Base-by-base conservation (phyloP, 2,113 vertebrate species). In the Microtus oregoni region DNA sequence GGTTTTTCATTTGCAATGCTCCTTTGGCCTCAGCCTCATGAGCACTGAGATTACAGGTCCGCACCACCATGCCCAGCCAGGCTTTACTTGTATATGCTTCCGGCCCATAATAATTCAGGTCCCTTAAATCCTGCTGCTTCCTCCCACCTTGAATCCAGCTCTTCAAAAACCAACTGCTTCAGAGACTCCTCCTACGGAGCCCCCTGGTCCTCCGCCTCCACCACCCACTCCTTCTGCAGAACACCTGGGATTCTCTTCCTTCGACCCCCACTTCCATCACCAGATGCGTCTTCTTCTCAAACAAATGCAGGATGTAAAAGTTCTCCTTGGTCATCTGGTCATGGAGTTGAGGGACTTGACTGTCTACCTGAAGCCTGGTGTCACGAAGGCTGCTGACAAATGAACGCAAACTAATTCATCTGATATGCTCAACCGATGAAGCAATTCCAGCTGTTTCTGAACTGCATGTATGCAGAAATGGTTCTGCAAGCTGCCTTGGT, bases 271-370 rank as follows among this genome's bases (percentile, higher is more conserved):
- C 28, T 79, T 97, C 72, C 1, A 92, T 58, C 75, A 97, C 75
- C 95, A 87, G 52, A 77, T 97, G 85, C 3, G 10, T 10, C 6
- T 82, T 35, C 97, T 98, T 70, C 94, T 98, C 86, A 91, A 85
- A 61, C 65, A 97, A 7, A 85, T 97, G 61, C 96, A 96, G 70
- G 97, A 97, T 12, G 24, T 98, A n/a, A 91, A 61, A 50, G 83
- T 0, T 65, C 94, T 98, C 14, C 96, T 98, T 5, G 97, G 97
- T 17, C 92, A 96, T 52, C 52, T 98, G 58, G 65, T 97, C 50
- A 52, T 75, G 52, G 97, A 98, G 79, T 30, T 97, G 82, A 97
- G 97, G 83, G 58, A 82, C 68, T 83, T 97, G 52, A 95, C 95
- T 30, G n/a, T 44, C 61, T 73, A 1, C 47, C 72, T 38, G 85